Evolutionary conservation across 2,797 vertebrate genomes (phyloP).

Genomic region (Lates japonicus): DNA sequence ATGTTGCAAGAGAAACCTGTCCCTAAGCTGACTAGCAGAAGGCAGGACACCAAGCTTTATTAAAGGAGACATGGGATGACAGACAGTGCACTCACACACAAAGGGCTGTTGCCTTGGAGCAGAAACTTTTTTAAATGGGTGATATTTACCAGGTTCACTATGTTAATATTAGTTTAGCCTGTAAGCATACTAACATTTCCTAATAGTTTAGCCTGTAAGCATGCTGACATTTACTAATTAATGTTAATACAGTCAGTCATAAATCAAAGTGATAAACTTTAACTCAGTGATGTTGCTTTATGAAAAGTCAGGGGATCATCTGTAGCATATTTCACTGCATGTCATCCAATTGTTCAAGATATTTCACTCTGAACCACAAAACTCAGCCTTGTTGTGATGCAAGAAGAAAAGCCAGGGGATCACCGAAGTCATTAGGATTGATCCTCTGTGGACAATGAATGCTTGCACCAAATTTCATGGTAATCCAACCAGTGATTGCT

Average conservation of each 20-base stretch:
- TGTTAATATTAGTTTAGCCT: background rate
- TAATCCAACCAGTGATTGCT: background rate
- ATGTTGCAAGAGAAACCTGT: constrained; percentile 8
- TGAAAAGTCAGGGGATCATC: background rate
- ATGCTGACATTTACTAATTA: background rate
- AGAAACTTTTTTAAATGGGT: background rate
- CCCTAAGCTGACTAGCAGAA: constrained; percentile 23
- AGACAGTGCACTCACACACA: constrained; percentile 17
- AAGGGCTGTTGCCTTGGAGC: background rate
- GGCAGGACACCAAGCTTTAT: constrained; percentile 18
- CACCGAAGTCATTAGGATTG: background rate
- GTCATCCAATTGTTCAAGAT: background rate
- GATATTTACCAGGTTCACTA: background rate
- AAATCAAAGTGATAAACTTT: background rate
- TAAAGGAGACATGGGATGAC: constrained; percentile 22
- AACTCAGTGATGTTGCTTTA: background rate
- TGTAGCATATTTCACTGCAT: background rate
- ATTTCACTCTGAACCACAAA: constrained; percentile 5
- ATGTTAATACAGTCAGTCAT: background rate
- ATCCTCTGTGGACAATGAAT: background rate
- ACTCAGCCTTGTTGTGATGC: background rate
- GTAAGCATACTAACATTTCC: background rate
- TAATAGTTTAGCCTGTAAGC: background rate
- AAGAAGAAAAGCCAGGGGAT: background rate
- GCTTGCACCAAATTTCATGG: background rate